Conservation (phyloP, 1,140 invertebrate genomes). For the Hetaerina americana region DNA sequence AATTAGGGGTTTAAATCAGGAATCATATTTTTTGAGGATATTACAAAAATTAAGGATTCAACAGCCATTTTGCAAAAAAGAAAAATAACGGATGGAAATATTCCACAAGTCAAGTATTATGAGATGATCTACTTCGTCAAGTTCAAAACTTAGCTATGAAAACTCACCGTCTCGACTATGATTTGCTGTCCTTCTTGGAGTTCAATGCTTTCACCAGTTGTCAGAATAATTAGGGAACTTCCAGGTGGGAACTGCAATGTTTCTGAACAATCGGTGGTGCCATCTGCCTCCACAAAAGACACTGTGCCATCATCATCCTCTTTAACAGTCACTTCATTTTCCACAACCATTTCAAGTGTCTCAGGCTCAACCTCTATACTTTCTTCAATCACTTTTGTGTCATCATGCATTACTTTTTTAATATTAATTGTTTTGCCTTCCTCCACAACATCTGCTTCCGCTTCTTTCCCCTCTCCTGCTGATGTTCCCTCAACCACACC, state of each 20-base stretch:
- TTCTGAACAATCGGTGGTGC: neutral
- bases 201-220: neutral
- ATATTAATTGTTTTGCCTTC: neutral
- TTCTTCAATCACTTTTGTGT: neutral
- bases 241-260: neutral
- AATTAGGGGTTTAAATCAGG: no score
- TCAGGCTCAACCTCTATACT: neutral
- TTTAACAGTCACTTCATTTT: neutral
- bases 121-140: no score
- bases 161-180: constrained; percentile 1
- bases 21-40: no score
- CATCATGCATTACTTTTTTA: neutral
- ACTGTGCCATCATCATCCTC: neutral
- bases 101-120: no score
- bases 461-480: neutral
- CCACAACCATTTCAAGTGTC: neutral
- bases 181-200: constrained; percentile 3
- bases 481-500: neutral
- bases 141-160: no score
- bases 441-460: neutral
- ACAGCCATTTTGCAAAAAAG: no score
- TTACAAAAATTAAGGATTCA: no score
- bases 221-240: neutral
- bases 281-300: neutral
- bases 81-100: no score